Evolutionary conservation across 2,888 invertebrate species (phyloP).

Genomic region (Macrosoma leucophasiata): DNA sequence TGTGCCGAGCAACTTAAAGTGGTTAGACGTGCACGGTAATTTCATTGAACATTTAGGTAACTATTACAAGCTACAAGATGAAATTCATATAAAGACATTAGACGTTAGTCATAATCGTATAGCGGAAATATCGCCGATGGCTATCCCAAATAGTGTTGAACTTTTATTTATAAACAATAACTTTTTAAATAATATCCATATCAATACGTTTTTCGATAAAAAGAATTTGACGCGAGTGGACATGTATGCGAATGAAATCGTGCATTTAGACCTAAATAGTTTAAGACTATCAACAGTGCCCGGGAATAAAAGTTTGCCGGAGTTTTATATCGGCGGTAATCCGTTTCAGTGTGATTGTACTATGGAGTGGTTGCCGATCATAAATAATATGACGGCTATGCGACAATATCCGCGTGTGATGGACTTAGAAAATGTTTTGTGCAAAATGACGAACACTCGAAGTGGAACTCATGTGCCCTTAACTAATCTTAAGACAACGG

Average conservation of each 20-base stretch:
- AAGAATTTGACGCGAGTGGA: conserved; percentile 89
- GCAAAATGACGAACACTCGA: conserved; percentile 88
- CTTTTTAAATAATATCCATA: conserved; percentile 85
- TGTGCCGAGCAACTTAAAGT: conserved; percentile 90
- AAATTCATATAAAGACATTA: conserved; percentile 87
- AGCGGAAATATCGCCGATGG: conserved; percentile 86
- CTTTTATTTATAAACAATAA: conserved; percentile 93
- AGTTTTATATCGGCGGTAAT: conserved; percentile 94
- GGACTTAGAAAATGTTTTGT: conserved; percentile 92
- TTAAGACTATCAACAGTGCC: conserved; percentile 85
- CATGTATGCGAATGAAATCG: conserved; percentile 91
- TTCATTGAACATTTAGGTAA: conserved; percentile 91
- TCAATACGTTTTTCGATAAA: conserved; percentile 92
- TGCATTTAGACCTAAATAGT: conserved; percentile 87
- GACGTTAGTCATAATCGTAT: conserved; percentile 94
- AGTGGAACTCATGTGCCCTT: conserved; percentile 87
- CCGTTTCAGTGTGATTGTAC: conserved; percentile 96
- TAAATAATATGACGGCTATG: conserved; percentile 89
- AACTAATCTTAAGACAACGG: conserved; percentile 84
- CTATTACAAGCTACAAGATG: conserved; percentile 89
- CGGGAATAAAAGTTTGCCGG: conserved; percentile 84
- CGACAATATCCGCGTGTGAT: conserved; percentile 91
- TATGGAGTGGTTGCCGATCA: conserved; percentile 95
- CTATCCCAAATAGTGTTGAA: conserved; percentile 92
- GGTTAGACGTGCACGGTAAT: conserved; percentile 93